Base-by-base conservation (phyloP, 2,888 invertebrate species). In the Sinohyriopsis cumingii region DNA sequence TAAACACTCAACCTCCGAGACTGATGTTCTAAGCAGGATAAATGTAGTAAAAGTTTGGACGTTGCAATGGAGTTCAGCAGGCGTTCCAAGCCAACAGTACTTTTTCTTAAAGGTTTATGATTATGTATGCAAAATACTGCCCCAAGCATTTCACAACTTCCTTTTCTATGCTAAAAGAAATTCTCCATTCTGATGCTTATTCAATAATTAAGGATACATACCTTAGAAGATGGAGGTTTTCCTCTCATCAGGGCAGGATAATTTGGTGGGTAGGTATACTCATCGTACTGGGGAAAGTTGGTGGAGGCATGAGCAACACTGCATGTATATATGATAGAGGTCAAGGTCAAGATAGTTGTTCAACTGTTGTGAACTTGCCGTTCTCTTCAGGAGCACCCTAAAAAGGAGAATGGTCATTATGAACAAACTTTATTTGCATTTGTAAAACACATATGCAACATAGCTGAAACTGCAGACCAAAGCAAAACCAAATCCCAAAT, bases 201-300 rank as follows among this genome's bases (percentile, higher is more conserved):
- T 12, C 45, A 45, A 45, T 45, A 45, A 45, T 45, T 45, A 45
- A 45, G n/a, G 33, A 25, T 53, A 63, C 19, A 33, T 70, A 85
- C 86, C 80, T 84, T 83, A 56, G 80, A 75, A 59, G 68, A 85
- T 59, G 83, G 86, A 53, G 82, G 87, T 68, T 45, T 72, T 53
- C 84, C 88, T 63, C 76, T 76, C 77, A 81, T 71, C 70, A 73
- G 71, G 20, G 76, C 83, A 67, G 87, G 86, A 70, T 87, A 88
- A 77, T 87, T 86, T n/a, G 86, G 85, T 20, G 86, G 86, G 72
- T 84, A 87, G 19, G 82, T 87, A 63, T 88, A 88, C 73, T 86
- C 85, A 56, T 86, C 87, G 67, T 87, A 88, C 78, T 87, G 87
- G 6, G 84, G 84, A 69, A 87, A 86, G 73, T 87, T 86, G 24